Conservation (phyloP, 2,797 vertebrate genomes). For the Pogonophryne albipinna region DNA sequence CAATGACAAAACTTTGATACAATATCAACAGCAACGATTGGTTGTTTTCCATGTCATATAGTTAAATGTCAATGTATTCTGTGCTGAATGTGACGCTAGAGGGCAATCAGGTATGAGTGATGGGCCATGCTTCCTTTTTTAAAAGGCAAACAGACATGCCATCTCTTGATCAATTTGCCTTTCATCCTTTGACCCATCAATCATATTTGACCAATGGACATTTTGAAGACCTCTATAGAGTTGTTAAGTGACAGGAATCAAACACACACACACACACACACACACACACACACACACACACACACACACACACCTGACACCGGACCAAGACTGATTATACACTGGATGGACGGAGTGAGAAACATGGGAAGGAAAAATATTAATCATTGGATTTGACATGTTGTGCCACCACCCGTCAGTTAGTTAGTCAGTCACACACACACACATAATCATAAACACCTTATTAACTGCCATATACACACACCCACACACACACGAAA, state of each 20-base stretch:
- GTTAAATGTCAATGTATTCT: constrained; percentile 34
- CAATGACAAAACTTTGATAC: background rate
- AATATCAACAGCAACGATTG: background rate
- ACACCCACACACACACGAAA: constrained; percentile 7
- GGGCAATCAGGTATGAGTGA: constrained; percentile 28
- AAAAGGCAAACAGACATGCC: constrained; percentile 35
- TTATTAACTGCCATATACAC: constrained; percentile 3
- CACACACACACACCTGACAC: constrained; percentile 3
- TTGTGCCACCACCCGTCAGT: constrained; percentile 73
- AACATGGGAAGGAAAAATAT: constrained; percentile 53
- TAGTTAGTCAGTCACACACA: background rate
- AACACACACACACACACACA: background rate
- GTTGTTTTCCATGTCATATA: constrained; percentile 16
- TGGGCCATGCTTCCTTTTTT: constrained; percentile 13
- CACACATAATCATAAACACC: constrained; percentile 27
- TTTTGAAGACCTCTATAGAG: constrained; percentile 43
- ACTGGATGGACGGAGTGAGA: constrained; percentile 48
- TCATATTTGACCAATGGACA: constrained; percentile 46
- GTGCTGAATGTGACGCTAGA: constrained; percentile 27
- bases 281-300: background rate
- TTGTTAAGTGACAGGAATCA: constrained; percentile 50
- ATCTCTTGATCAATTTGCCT: constrained; percentile 45
- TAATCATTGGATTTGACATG: constrained; percentile 72
- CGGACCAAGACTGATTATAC: constrained; percentile 39
- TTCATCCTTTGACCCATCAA: constrained; percentile 44